Evolutionary conservation across 2,888 invertebrate genomes (phyloP).

Genomic region (Morpho achilles): DNA sequence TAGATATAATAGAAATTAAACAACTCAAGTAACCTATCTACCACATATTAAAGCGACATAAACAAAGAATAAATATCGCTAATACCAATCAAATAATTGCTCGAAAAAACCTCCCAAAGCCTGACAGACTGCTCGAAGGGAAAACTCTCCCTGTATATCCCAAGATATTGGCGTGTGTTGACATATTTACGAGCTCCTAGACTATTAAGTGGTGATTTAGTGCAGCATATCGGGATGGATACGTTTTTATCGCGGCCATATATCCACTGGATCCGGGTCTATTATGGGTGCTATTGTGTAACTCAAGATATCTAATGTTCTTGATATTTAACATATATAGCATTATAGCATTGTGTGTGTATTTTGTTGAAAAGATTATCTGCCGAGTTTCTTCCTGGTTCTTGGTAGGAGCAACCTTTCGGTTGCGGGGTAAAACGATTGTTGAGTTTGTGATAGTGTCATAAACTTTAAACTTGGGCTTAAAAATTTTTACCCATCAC

Average conservation of each 20-base stretch:
- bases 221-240: constrained; percentile 76
- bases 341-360: too few species aligned
- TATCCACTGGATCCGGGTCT: constrained; percentile 64
- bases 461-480: too few species aligned
- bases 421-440: too few species aligned
- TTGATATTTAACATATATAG: neutral
- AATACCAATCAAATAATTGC: constrained; percentile 27
- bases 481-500: too few species aligned
- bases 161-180: constrained; percentile 75
- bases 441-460: too few species aligned
- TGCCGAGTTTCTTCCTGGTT: too few species aligned
- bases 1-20: too few species aligned
- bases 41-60: too few species aligned
- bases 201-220: constrained; percentile 78
- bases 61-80: constrained; percentile 1
- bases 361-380: too few species aligned
- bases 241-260: constrained; percentile 76
- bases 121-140: constrained; percentile 43
- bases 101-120: constrained; percentile 36
- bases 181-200: constrained; percentile 75
- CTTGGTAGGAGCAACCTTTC: too few species aligned
- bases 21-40: too few species aligned
- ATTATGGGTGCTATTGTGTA: constrained; percentile 58
- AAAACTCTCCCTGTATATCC: constrained; percentile 56
- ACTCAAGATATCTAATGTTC: constrained; percentile 1